Base-by-base conservation (phyloP, 2,797 vertebrate genomes). In the Ceyx erithaca region DNA sequence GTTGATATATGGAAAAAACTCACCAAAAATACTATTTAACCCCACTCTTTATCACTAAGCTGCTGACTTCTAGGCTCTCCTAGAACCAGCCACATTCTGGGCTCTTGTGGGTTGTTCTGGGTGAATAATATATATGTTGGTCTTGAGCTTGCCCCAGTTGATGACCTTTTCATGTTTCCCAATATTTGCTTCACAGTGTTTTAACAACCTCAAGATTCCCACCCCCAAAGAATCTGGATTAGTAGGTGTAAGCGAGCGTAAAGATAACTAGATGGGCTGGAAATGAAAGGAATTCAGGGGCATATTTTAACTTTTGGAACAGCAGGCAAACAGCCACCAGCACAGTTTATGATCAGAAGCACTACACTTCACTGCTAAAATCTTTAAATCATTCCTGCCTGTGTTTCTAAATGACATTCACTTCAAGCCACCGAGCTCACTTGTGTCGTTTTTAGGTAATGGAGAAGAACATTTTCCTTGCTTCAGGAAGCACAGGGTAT, bases 401-500 rank as follows among this genome's bases (percentile, higher is more conserved):
- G 0, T 20, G 45, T 91, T 91, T 71, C 91, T 77, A 52, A 87
- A 76, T 13, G n/a, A 89, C 83, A 81, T 75, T 55, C 54, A 67
- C 79, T 78, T 85, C 66, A 51, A 92, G 77, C 82, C 87, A 16
- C 85, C 15, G 69, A 72, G 89, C 89, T 94, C 85, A 40, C 72
- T 88, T 76, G 76, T 89, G 93, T 92, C 55, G 0, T 21, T 91
- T 91, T 93, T 76, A 84, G 94, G 90, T 86, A 91, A 91, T 0
- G 23, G 92, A 95, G 93, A 92, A 91, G 90, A 85, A 83, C 64
- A 80, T 85, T 72, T 73, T 69, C 85, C 89, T 79, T 92, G 85
- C 63, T 92, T 37, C 82, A 92, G 93, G 94, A 91, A 95, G 69
- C 85, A 6, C 19, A 80, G 92, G 92, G 89, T 95, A 13, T 94